Conservation (phyloP, 2,888 invertebrate genomes). For the Blastobasis lacticolella region DNA sequence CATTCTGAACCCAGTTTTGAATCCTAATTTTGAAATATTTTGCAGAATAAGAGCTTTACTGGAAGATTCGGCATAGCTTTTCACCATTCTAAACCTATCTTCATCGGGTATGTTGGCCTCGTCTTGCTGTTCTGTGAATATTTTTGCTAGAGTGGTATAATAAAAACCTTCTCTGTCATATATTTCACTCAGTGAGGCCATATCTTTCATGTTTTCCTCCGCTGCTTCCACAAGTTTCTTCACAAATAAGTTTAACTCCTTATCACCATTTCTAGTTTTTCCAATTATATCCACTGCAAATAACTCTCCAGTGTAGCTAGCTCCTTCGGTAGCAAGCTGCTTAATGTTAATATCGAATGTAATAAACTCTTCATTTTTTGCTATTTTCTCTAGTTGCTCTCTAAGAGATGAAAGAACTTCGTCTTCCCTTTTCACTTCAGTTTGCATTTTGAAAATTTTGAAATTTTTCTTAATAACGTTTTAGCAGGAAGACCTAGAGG, state of each 20-base stretch:
- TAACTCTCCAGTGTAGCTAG: constrained; percentile 1
- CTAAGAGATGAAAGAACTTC: too few species aligned
- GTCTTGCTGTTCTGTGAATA: constrained; percentile 33
- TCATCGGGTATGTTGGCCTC: constrained; percentile 27
- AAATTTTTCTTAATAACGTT: too few species aligned
- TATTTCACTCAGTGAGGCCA: background rate
- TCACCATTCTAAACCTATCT: constrained; percentile 31
- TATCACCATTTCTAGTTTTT: background rate
- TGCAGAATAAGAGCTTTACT: constrained; percentile 12
- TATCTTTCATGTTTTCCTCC: background rate
- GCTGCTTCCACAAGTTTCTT: background rate
- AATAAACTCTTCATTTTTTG: too few species aligned
- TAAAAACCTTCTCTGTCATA: constrained; percentile 11
- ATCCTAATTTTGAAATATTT: background rate
- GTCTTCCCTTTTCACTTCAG: too few species aligned
- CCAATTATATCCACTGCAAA: background rate
- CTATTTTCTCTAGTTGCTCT: too few species aligned
- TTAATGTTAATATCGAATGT: too few species aligned
- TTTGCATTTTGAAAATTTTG: too few species aligned
- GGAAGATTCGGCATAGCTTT: constrained; percentile 29
- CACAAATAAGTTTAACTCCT: background rate
- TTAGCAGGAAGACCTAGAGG: too few species aligned
- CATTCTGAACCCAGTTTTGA: background rate
- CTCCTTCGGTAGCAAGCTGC: background rate
- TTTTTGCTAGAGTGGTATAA: constrained; percentile 32